Base-by-base conservation (phyloP, 2,888 invertebrate genomes). In the Macrosiphum euphorbiae region DNA sequence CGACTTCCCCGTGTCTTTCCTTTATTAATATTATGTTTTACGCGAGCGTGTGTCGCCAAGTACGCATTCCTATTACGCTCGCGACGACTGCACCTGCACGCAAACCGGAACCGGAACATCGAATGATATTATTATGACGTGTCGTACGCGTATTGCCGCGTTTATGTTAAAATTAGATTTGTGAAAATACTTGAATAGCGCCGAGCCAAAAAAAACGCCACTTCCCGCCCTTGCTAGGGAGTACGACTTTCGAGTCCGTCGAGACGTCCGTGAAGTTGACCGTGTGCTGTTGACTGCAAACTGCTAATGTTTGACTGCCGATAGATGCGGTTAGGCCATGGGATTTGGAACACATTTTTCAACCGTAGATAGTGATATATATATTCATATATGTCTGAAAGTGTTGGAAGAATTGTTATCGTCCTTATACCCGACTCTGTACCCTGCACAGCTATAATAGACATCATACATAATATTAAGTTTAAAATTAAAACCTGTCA, bases 61-160 rank as follows among this genome's bases (percentile, higher is more conserved):
- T 4, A 13, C 41, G 20, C 35, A 85, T 85, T 44, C 26, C 5
- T 26, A 44, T 85, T 85, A 85, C 85, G 44, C 26, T 24, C 26
- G 11, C 11, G 85, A 13, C 44, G 28, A 78, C 20, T 3, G 41
- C 78, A 78, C n/a, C 88, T 92, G 94, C 85, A 67, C 84, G 88
- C 47, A 11, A 55, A 35, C 44, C 55, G 89, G 35, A 89, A 89
- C n/a, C 28, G 20, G 11, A 44, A 44, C 26, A 11, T 44, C 16
- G 8, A 24, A 26, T 24, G 11, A 84, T 78, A 78, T 78, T 2
- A 41, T 84, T n/a, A 78, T 78, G 16, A 84, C 24, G 8, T 24
- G 3, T 24, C 3, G 0, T 55, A 55, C 55, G 55, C 55, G 55
- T 24, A 85, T 44, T 85, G 24, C 10, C 0, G 44, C 1, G 10